Base-by-base conservation (phyloP, 37 sponge, comb jelly and placozoan species). In the Haliclona indistincta region DNA sequence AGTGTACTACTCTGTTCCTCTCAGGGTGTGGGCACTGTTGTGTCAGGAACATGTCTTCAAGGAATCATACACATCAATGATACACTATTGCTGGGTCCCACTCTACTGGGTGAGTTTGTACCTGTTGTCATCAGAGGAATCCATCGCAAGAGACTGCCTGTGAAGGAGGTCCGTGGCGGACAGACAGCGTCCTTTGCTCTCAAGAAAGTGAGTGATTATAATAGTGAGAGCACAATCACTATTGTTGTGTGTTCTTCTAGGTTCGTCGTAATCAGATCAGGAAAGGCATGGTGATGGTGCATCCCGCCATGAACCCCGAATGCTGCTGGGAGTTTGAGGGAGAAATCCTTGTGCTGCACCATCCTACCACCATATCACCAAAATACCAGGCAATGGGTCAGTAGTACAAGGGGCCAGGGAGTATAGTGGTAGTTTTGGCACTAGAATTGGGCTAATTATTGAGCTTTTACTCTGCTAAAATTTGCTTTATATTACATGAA, bases 101-200 rank as follows among this genome's bases (percentile, higher is more conserved):
- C 76, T 56, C 60, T 70, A 23, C 75, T 92, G 2, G 98, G 98
- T 2, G 87, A 90, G 80, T 97, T 97, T 81, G 45, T 89, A 13
- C 90, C 95, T 23, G 82, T 95, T 30, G 40, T 84, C 20, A 85
- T 97, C 69, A 63, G 88, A 30, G 84, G 93, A 51, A 91, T 97
- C 39, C 98, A 97, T 49, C 75, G 98, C 71, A 97, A 97, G 81
- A 88, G 98, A 66, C 71, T 97, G 20, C 95, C 98, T 0, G 98
- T 97, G 38, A 71, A 67, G 65, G 88, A 89, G 68, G 96, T 94
- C 60, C 56, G 90, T 38, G 98, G 96, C 26, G 95, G 98, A 1
- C 98, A 97, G 67, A 94, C 98, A 2, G 91, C 92, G 19, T 97
- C 98, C 22, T 97, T 97, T 86, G 98, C 98, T 1, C 85, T 97